Base-by-base conservation (phyloP, 2,113 vertebrate genomes). In the Sturnus vulgaris region DNA sequence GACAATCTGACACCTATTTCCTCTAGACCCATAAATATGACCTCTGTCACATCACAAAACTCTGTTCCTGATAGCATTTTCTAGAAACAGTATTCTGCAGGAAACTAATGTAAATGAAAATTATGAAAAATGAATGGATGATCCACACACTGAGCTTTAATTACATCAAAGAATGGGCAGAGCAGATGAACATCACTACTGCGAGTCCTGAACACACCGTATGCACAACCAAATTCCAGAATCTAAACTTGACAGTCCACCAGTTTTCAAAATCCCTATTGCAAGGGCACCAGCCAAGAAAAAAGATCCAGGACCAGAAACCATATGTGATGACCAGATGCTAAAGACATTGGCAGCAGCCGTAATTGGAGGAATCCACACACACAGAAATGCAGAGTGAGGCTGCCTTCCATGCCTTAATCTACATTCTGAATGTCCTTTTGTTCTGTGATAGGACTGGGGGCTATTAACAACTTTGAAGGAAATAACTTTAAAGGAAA, bases 301-400 rank as follows among this genome's bases (percentile, higher is more conserved):
- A 72, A 72, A 61, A 39, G 14, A 44, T n/a, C 7, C 80, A 65
- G 31, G 53, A 23, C 57, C 87, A 88, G 82, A 89, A 91, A 82
- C 27, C 57, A 17, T 56, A 61, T 79, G 77, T 20, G 73, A 64
- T 69, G 73, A 33, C 65, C 88, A 94, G 91, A 68, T 92, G 88
- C n/a, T 93, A 40, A 44, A 79, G 81, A 40, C n/a, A 37, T 47
- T 75, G 87, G 65, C 76, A 93, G 40, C 72, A 86, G 44, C 37
- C 23, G 14, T 33, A 49, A 81, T 4, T 82, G 49, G 53, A 82
- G 35, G 13, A 79, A 27, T 6, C 33, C 50, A 14, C 44, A 47
- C 5, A 7, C 12, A 85, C 3, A 57, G 5, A 61, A 81, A 59
- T 21, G 15, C 21, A 24, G 24, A 18, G 11, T 42, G 35, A 71